Evolutionary conservation across 2,113 vertebrate species (phyloP).

Genomic region (Cottus gobio): DNA sequence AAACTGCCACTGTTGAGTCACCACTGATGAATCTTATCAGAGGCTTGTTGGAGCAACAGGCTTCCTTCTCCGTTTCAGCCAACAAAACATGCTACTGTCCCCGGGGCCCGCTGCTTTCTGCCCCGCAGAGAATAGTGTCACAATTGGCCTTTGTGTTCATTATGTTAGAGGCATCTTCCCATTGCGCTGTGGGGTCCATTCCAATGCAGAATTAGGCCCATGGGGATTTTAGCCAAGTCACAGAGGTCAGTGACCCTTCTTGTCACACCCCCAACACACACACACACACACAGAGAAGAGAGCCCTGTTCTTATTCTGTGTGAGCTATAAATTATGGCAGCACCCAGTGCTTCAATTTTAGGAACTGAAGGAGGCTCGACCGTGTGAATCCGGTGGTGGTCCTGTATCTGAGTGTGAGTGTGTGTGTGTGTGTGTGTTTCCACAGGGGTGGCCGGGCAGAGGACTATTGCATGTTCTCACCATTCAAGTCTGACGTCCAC

Average conservation of each 20-base stretch:
- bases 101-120: conserved; percentile 78
- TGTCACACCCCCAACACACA: conserved; percentile 64
- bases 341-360: conserved; percentile 66
- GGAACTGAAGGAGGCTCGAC: conserved; percentile 52
- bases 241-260: conserved; percentile 78
- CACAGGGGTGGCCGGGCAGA: conserved; percentile 32
- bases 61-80: conserved; percentile 71
- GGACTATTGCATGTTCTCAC: conserved; percentile 63
- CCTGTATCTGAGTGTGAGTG: conserved; percentile 23
- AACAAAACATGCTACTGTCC: conserved; percentile 81
- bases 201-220: conserved; percentile 82
- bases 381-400: conserved; percentile 73
- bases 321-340: conserved; percentile 80
- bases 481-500: conserved; percentile 60
- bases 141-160: conserved; percentile 85
- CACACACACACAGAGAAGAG: conserved; percentile 52
- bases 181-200: conserved; percentile 84
- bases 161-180: conserved; percentile 85
- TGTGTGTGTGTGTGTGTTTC: conserved; percentile 34
- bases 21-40: conserved; percentile 76
- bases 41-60: conserved; percentile 79
- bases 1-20: conserved; percentile 59
- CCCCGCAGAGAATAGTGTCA: conserved; percentile 76
- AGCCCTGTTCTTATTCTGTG: conserved; percentile 58
- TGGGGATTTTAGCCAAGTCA: conserved; percentile 85